Base-by-base conservation (phyloP, 2,113 vertebrate genomes). In the Seriola rivoliana region DNA sequence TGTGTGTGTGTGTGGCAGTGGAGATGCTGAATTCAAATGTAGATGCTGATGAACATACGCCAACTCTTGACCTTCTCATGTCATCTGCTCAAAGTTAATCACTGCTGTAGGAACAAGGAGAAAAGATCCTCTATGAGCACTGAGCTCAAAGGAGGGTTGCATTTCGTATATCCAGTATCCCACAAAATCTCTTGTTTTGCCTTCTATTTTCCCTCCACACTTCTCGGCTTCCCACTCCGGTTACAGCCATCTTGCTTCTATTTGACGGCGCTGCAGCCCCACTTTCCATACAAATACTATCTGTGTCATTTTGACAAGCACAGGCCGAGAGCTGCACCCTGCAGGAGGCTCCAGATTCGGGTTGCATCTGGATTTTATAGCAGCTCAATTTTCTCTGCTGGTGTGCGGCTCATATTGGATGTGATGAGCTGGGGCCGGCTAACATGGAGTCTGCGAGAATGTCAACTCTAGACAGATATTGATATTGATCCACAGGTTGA, bases 291-390 rank as follows among this genome's bases (percentile, higher is more conserved):
- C 71, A 78, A 85, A 72, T 73, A 62, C 82, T 66, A 75, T 85
- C 78, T 68, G 13, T 83, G 81, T 88, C 85, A 86, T 71, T 92
- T 78, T 84, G 82, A 86, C 69, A 14, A 85, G 76, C 77, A 63
- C 81, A 12, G 68, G 10, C 58, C 14, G 71, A 65, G 68, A 74
- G 75, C 57, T 70, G 19, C 12, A n/a, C 66, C 59, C 11, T 12
- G 58, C 19, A 25, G 8, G 63, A 46, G 60, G 19, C 59, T 73
- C 46, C 80, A 82, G 76, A 75, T 82, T 74, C 10, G 14, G 59
- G 66, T 12, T 84, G 80, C 86, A 89, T 93, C 85, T 93, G 90
- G 91, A 87, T 88, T 85, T 86, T 77, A 92, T 87, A 85, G 88
- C 73, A 38, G 71, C 84, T 89, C 89, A 85, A 71, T 91, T 89